Base-by-base conservation (phyloP, 2,888 invertebrate species). In the Psylliodes chrysocephalus region DNA sequence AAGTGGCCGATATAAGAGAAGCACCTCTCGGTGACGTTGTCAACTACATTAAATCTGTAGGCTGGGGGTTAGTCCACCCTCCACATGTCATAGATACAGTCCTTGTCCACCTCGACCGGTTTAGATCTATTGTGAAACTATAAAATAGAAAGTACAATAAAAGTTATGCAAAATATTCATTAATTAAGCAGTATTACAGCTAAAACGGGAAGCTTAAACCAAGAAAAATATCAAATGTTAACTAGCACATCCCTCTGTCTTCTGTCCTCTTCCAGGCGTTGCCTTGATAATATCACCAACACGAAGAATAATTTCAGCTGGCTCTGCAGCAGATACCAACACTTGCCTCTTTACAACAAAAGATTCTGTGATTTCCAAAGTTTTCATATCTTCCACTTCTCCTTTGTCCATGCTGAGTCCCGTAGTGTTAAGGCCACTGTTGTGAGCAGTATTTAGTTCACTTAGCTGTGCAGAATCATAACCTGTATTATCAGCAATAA, bases 401-500 rank as follows among this genome's bases (percentile, higher is more conserved):
- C 98, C 98, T 46, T 86, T 86, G 6, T 93, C 90, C 95, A 98
- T 98, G 80, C 98, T 95, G 10, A 96, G 86, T 52, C 96, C 96
- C 83, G 87, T 87, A 1, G 91, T 90, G 70, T 81, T 82, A 65
- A 92, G 88, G 53, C 94, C 94, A 52, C 60, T 72, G 35, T 93
- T 91, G 82, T 99, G 98, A 6, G 90, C 88, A 6, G 99, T 98
- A 69, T 96, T 86, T 65, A 99, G 86, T 74, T 95, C 90, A n/a
- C 96, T 91, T 60, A 98, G 86, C 76, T 98, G 95, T 0, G 98
- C 95, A 44, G 97, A 96, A 85, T 99, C 99, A 81, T 94, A 97
- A 12, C 99, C 99, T 63, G 95, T 99, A 84, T 99, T 99, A 83
- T 99, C 99, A 33, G 98, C 96, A 69, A 99, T 98, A 60, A 94